Evolutionary conservation across 2,888 invertebrate genomes (phyloP).

Genomic region (Cerceris rybyensis): DNA sequence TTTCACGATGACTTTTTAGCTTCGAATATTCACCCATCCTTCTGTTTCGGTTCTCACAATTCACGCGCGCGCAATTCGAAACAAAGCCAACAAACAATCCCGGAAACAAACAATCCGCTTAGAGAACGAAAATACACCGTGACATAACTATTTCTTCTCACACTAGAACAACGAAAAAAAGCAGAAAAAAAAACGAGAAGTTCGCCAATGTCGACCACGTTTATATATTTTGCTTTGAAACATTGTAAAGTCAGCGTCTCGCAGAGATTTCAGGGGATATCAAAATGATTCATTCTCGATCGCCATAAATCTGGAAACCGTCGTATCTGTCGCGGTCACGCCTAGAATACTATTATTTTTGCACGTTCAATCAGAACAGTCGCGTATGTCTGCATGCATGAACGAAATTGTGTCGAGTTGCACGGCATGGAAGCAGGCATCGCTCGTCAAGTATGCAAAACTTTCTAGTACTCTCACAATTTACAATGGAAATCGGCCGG

Average conservation of each 20-base stretch:
- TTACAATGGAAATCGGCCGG: constrained; percentile 69
- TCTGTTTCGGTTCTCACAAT: too few species aligned
- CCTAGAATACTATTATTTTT: constrained; percentile 31
- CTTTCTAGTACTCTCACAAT: constrained; percentile 59
- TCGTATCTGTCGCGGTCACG: constrained; percentile 7
- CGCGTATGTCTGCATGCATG: constrained; percentile 4
- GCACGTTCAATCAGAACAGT: constrained; percentile 27
- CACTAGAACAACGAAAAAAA: too few species aligned
- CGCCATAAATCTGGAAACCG: constrained; percentile 14
- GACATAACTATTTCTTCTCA: too few species aligned
- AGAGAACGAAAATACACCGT: too few species aligned
- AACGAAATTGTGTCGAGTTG: constrained; percentile 12
- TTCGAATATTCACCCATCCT: too few species aligned
- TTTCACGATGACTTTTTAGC: too few species aligned
- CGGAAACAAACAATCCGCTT: too few species aligned
- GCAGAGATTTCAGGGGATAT: neutral
- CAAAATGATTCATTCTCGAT: constrained; percentile 5
- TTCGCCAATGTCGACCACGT: too few species aligned
- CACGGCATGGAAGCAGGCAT: constrained; percentile 12
- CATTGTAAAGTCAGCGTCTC: neutral
- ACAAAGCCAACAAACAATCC: too few species aligned
- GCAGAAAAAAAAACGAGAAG: too few species aligned
- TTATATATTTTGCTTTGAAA: neutral
- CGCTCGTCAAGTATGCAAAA: constrained; percentile 71
- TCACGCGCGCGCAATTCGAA: too few species aligned